Base-by-base conservation (phyloP, 1,140 invertebrate species). In the Luehdorfia chinensis region DNA sequence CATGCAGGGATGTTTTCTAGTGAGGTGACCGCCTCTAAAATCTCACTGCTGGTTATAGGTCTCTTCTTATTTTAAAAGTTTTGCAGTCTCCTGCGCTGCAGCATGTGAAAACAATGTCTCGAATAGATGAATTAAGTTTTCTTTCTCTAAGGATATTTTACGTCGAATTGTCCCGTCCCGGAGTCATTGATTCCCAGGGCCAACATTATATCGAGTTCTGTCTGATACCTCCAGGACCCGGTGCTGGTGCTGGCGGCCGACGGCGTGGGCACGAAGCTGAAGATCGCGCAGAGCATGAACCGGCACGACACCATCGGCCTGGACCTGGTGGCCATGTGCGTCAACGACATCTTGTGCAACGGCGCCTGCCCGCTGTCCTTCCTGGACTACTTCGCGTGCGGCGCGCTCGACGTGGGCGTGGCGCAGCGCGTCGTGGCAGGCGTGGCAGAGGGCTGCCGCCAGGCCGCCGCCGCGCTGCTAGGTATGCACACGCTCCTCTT, bases 251-350 rank as follows among this genome's bases (percentile, higher is more conserved):
- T 97, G 34, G 97, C 96, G 1, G 97, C 97, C 2, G 97, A 99
- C 87, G 98, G 98, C 9, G 97, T 99, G 14, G 98, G 98, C 27
- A 98, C 97, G 0, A 99, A 99, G 87, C 89, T 99, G 2, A 96
- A 96, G 91, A 92, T 98, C 56, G 97, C 97, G 1, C 92, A 97
- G 73, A 90, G 91, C 61, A 91, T 90, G 19, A 90, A 91, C 34
- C 90, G 91, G 19, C 95, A 98, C 70, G 81, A 90, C 48, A 94
- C 93, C 1, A 92, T 99, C 52, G 98, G 98, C 14, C 93, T 97
- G 56, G 98, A 99, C 88, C 88, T 99, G 43, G 97, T 99, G 2
- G 98, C 97, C n/a, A 99, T 99, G 97, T 99, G 97, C 79, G 97
- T 98, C 2, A 99, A 99, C 87, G 98, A 99, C 84, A 93, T 99